A percentile compares a stretch with the other conserved stretches of the same genome.
phyloP scores from a whole-genome alignment of 1,140 invertebrate genomes.

The Papilio aristodemus region DNA sequence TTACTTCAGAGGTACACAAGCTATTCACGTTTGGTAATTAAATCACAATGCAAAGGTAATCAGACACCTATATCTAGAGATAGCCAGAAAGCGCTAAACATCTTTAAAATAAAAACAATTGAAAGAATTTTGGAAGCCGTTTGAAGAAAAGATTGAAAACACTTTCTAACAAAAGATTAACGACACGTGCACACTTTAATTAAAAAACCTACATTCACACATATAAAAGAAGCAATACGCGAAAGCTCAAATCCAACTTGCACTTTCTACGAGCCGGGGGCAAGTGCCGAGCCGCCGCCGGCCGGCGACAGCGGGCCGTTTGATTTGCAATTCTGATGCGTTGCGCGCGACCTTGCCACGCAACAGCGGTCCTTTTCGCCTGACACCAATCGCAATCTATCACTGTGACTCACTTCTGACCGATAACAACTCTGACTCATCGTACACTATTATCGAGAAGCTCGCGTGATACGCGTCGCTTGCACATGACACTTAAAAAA shows the following conservation, averaged over 20 bases:
- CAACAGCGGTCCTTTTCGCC: slow-evolving; percentile 11
- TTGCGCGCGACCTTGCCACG: slow-evolving; percentile 18
- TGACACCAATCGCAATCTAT: slow-evolving; percentile 17
- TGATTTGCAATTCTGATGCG: slow-evolving; percentile 29
- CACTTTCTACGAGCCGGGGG: slow-evolving; percentile 15
- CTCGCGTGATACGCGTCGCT: background rate
- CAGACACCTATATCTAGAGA: too few relatives aligned
- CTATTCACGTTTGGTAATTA: too few relatives aligned
- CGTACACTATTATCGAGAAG: background rate
- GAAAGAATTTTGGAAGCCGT: too few relatives aligned
- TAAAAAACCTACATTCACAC: slow-evolving; percentile 4
- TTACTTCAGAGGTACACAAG: too few relatives aligned
- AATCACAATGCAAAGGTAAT: too few relatives aligned
- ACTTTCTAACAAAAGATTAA: too few relatives aligned
- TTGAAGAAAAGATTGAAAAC: too few relatives aligned
- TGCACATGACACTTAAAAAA: background rate
- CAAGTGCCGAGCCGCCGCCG: background rate
- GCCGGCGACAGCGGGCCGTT: background rate
- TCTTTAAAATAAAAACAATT: too few relatives aligned
- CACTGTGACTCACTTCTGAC: slow-evolving; percentile 19
- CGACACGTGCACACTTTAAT: background rate
- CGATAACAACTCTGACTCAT: slow-evolving; percentile 20
- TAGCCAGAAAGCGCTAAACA: too few relatives aligned
- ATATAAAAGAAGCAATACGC: background rate
- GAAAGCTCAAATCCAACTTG: slow-evolving; percentile 18